These are phyloP conservation scores for Diuraphis noxia DNA, from an alignment of 1,140 invertebrate genomes.

Conservation along the genomic window DNA sequence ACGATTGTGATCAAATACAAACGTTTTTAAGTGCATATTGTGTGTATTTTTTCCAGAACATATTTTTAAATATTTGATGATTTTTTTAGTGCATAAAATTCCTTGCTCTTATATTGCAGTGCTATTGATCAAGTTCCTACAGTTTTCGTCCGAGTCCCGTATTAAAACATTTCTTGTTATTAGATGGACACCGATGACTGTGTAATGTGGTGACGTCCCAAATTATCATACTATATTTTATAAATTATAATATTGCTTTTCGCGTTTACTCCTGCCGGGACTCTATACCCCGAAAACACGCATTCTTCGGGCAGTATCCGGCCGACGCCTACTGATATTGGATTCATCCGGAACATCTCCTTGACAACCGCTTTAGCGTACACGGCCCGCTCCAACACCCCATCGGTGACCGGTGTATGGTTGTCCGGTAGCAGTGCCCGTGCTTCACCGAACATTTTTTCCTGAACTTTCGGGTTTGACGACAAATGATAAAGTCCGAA, in stretches of 20 bases:
- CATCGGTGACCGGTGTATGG: constrained; percentile 64
- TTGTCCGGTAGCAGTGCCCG: constrained; percentile 61
- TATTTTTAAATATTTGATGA: too few species aligned
- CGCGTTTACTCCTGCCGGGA: constrained; percentile 80
- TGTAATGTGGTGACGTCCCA: background rate
- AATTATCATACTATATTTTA: background rate
- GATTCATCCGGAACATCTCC: constrained; percentile 81
- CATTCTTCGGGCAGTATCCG: constrained; percentile 76
- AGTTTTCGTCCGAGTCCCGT: background rate
- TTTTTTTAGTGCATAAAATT: too few species aligned
- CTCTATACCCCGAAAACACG: constrained; percentile 77
- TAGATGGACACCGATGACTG: background rate
- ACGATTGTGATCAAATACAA: too few species aligned
- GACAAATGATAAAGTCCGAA: constrained; percentile 83
- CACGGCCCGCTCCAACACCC: constrained; percentile 66
- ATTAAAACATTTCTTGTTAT: background rate
- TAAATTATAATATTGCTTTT: background rate
- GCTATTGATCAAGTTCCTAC: background rate
- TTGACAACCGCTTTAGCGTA: constrained; percentile 82
- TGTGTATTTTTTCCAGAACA: too few species aligned
- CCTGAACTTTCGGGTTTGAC: constrained; percentile 73
- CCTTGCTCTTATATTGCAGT: too few species aligned
- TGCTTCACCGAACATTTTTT: constrained; percentile 72
- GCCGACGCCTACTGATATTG: constrained; percentile 79
- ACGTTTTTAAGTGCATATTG: too few species aligned